Evolutionary conservation across 2,113 vertebrate genomes (phyloP).

Genomic region (Chelonoidis abingdonii): DNA sequence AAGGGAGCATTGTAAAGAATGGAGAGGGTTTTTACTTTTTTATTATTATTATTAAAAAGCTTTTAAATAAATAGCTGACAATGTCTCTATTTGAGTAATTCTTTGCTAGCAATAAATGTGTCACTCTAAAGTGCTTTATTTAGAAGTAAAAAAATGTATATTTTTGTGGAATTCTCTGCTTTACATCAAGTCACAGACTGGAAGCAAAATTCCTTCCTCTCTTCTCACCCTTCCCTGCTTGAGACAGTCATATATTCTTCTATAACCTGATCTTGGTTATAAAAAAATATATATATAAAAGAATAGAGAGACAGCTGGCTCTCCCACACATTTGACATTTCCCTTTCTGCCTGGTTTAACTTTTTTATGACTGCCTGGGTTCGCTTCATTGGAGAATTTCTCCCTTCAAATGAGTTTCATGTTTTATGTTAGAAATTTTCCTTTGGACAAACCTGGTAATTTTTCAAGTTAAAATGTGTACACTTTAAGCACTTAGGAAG

Average conservation of each 20-base stretch:
- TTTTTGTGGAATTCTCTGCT: constrained; percentile 13
- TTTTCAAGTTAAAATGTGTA: constrained; percentile 73
- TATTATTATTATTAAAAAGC: neutral
- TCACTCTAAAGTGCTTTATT: constrained; percentile 77
- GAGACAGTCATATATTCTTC: constrained; percentile 60
- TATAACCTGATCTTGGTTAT: constrained; percentile 73
- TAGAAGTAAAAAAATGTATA: constrained; percentile 70
- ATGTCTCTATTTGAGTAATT: constrained; percentile 81
- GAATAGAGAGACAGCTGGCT: constrained; percentile 72
- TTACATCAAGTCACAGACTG: constrained; percentile 52
- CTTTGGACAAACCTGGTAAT: constrained; percentile 76
- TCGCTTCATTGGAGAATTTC: constrained; percentile 73
- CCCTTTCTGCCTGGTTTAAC: constrained; percentile 79
- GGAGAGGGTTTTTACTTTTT: constrained; percentile 20
- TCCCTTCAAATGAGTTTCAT: constrained; percentile 70
- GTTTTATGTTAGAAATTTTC: constrained; percentile 73
- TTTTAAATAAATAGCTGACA: constrained; percentile 83
- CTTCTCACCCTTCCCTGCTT: neutral
- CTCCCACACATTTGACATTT: constrained; percentile 79
- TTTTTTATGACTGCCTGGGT: constrained; percentile 77
- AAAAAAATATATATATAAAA: constrained; percentile 50
- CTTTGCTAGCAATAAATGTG: constrained; percentile 77
- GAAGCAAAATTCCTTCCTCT: constrained; percentile 14
- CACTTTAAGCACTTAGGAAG: constrained; percentile 68
- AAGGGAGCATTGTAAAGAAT: constrained; percentile 37